Evolutionary conservation across 1,140 invertebrate species (phyloP).

Genomic region (Drosophila kikkawai): DNA sequence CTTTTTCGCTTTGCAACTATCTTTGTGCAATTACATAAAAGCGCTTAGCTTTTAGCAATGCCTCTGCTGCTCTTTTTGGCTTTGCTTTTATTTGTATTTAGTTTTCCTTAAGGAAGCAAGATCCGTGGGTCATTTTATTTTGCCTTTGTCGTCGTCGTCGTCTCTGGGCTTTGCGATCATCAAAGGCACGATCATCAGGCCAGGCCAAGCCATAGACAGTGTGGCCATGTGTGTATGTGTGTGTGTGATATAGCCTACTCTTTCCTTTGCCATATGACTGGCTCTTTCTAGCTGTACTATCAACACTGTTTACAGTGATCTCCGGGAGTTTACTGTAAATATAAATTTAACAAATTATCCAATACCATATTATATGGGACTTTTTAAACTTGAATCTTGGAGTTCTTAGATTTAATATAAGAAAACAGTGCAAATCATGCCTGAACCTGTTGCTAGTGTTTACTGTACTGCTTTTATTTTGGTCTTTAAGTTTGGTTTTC

Average conservation of each 20-base stretch:
- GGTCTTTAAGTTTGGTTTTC: neutral
- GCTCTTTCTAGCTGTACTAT: constrained; percentile 16
- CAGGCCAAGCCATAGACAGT: constrained; percentile 4
- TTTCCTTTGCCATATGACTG: constrained; percentile 9
- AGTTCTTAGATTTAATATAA: neutral
- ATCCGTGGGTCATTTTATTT: constrained; percentile 31
- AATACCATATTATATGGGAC: neutral
- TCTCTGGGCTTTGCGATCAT: constrained; percentile 46
- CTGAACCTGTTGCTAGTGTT: neutral
- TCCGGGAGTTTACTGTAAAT: neutral
- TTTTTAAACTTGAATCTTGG: too few relatives aligned
- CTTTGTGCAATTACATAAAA: constrained; percentile 79
- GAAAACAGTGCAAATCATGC: neutral
- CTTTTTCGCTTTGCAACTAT: constrained; percentile 33
- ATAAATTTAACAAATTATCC: neutral
- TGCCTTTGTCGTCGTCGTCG: neutral
- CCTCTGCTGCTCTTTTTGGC: constrained; percentile 6
- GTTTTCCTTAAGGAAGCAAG: constrained; percentile 22
- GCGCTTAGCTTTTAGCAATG: constrained; percentile 67
- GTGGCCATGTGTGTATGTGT: constrained; percentile 38
- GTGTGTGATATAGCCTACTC: constrained; percentile 17
- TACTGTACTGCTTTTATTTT: constrained; percentile 8
- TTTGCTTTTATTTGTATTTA: constrained; percentile 15
- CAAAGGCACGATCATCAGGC: constrained; percentile 67
- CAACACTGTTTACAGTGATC: neutral